Evolutionary conservation across 2,888 invertebrate genomes (phyloP).

Genomic region (Unio pictorum): DNA sequence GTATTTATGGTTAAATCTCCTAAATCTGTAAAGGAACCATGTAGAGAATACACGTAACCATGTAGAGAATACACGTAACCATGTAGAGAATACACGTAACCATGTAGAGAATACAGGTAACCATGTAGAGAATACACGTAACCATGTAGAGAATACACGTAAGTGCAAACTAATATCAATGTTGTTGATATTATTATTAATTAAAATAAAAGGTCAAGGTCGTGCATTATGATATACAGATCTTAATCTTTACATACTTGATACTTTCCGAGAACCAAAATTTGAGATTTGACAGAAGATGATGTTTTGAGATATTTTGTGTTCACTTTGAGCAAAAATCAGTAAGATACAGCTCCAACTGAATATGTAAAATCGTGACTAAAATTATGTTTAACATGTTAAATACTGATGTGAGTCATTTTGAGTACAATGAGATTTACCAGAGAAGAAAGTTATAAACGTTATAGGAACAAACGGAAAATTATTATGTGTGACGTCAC

Average conservation of each 20-base stretch:
- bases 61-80: not conserved
- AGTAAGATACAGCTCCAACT: too few species aligned
- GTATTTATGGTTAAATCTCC: conserved; percentile 93
- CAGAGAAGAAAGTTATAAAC: too few species aligned
- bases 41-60: not conserved
- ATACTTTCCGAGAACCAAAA: not conserved
- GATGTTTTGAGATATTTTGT: too few species aligned
- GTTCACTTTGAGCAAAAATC: too few species aligned
- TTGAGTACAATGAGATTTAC: too few species aligned
- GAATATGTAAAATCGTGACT: too few species aligned
- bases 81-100: not conserved
- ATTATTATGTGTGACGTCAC: too few species aligned
- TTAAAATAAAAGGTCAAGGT: not conserved
- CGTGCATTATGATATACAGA: not conserved
- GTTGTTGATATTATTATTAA: not conserved
- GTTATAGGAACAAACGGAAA: too few species aligned
- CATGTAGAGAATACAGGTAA: not conserved
- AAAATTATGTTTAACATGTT: too few species aligned
- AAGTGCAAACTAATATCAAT: not conserved
- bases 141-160: not conserved
- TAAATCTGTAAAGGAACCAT: conserved; percentile 78
- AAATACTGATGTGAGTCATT: too few species aligned
- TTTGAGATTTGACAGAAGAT: not conserved
- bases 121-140: not conserved
- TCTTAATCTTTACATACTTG: not conserved